These are phyloP conservation scores for Plebejus melissa DNA, from an alignment of 2,888 invertebrate genomes.

Conservation along the genomic window DNA sequence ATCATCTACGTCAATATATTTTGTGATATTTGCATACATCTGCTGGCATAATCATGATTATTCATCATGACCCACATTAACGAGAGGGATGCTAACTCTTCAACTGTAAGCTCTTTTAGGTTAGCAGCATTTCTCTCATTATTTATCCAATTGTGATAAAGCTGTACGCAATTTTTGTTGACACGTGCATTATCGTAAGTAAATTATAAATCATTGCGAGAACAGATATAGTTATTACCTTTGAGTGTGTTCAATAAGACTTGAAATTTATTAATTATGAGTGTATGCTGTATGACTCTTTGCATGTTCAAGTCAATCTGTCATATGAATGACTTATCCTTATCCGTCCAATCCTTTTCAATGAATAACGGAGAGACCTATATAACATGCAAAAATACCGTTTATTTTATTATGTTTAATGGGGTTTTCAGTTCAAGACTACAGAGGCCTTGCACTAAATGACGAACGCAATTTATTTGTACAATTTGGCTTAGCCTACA, in stretches of 20 bases:
- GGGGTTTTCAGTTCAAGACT: slow-evolving; percentile 58
- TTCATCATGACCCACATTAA: neutral
- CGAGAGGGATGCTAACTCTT: neutral
- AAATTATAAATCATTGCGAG: slow-evolving; percentile 3
- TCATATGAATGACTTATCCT: slow-evolving; percentile 62
- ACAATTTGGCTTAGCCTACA: slow-evolving; percentile 28
- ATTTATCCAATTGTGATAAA: slow-evolving; percentile 2
- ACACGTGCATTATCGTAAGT: neutral
- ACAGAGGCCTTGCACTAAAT: slow-evolving; percentile 39
- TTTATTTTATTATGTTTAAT: slow-evolving; percentile 61
- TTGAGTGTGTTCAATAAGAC: slow-evolving; percentile 5
- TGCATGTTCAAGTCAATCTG: slow-evolving; percentile 39
- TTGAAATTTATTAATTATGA: slow-evolving; percentile 15
- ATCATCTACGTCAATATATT: neutral
- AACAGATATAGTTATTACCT: neutral
- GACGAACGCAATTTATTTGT: slow-evolving; percentile 33
- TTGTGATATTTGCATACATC: neutral
- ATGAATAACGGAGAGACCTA: slow-evolving; percentile 62
- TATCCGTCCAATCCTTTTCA: slow-evolving; percentile 59
- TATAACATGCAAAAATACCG: slow-evolving; percentile 63
- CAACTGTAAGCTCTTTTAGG: neutral
- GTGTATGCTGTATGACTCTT: neutral
- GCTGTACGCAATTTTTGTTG: neutral
- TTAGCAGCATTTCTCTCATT: neutral
- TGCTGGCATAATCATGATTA: neutral